Base-by-base conservation (phyloP, 2,797 vertebrate species). In the Enteromius afrohamiltoni region DNA sequence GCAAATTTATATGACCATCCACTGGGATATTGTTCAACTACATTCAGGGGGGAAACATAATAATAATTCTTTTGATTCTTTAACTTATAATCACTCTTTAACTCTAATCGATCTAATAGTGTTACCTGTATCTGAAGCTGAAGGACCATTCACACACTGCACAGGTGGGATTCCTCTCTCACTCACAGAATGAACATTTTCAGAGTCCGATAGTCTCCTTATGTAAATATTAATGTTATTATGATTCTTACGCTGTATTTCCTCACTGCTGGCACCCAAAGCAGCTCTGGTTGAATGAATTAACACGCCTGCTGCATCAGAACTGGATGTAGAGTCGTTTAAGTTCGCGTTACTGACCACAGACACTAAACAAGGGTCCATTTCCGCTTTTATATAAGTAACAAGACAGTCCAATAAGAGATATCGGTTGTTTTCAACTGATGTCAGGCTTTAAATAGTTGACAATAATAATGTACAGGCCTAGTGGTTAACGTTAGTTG, bases 271-370 rank as follows among this genome's bases (percentile, higher is more conserved):
- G 53, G 51, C 76, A 49, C 13, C 60, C 19, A 84, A 73, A 9
- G 3, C 76, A 5, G 84, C 68, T 1, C 89, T 82, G 0, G 94
- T 92, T 60, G 95, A 93, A 14, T 78, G 91, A 60, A 94, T 89
- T 29, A 95, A 90, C 47, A 94, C 88, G 1, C 89, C 92, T 16
- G 89, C 93, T 10, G 94, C 91, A 55, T 91, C 89, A 2, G 90
- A 88, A 29, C 92, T 91, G 17, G 71, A 83, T 78, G 85, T 47
- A 1, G 93, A 94, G 17, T 80, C 90, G 64, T 91, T 83, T 23
- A 88, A 78, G 6, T 55, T 31, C 34, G 42, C 79, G 31, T 51
- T 80, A 70, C 76, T 74, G 17, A 47, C 19, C 49, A 76, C n/a
- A 26, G 31, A 83, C 42, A 29, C 34, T 19, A 10, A 62, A 45